phyloP scores from a whole-genome alignment of 92 coral and sea anemone species.

The Heliopora coerulea region DNA sequence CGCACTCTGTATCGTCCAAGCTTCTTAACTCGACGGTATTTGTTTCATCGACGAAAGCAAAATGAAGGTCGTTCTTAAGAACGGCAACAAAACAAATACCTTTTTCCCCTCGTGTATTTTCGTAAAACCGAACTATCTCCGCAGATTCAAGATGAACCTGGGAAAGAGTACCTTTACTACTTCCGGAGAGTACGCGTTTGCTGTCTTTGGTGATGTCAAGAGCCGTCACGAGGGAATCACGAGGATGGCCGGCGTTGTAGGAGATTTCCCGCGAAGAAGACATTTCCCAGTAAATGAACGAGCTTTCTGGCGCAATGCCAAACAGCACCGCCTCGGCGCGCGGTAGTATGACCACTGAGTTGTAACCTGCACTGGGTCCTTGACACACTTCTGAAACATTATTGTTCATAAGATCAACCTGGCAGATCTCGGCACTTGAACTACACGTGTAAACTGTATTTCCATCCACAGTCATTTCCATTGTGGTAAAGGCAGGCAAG shows the following conservation, averaged over 20 bases:
- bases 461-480: constrained; percentile 27
- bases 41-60: constrained; percentile 18
- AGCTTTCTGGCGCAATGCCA: not conserved
- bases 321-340: not conserved
- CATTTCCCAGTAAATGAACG: constrained; percentile 12
- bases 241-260: constrained; percentile 15
- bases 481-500: constrained; percentile 47
- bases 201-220: constrained; percentile 33
- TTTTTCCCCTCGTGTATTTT: not conserved
- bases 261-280: constrained; percentile 6
- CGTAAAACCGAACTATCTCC: constrained; percentile 37
- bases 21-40: constrained; percentile 29
- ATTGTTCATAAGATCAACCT: not conserved
- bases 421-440: constrained; percentile 29
- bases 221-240: constrained; percentile 41
- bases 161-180: constrained; percentile 47
- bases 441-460: constrained; percentile 40
- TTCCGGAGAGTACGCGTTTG: constrained; percentile 45
- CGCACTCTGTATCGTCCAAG: constrained; percentile 11
- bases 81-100: constrained; percentile 29
- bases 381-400: not conserved
- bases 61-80: constrained; percentile 5
- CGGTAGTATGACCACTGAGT: constrained; percentile 9
- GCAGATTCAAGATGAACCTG: constrained; percentile 46
- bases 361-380: not conserved